Conservation (phyloP, 35 echinoderm and acorn worm genomes). For the Ophiothrix spiculata region DNA sequence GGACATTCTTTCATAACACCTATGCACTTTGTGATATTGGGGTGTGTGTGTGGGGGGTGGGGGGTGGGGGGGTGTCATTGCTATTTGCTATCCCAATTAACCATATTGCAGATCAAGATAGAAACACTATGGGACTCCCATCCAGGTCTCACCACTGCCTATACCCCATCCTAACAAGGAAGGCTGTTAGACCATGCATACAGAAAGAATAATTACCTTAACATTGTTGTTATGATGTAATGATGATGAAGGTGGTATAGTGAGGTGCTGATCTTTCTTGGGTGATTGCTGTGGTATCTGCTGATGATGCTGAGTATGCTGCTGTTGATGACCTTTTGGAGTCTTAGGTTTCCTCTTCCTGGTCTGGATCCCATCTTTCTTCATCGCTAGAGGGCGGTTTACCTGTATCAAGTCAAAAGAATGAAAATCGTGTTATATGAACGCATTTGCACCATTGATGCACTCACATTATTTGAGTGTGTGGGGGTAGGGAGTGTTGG, state of each 20-base stretch:
- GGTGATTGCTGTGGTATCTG: background rate
- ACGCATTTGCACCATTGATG: too few relatives aligned
- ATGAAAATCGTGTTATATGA: background rate
- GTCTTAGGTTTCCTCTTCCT: slow-evolving; percentile 93
- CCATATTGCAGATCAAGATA: background rate
- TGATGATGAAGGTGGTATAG: slow-evolving; percentile 31
- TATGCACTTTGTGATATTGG: too few relatives aligned
- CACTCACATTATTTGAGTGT: too few relatives aligned
- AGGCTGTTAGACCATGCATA: background rate
- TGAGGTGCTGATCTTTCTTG: background rate
- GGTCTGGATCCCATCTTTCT: slow-evolving; percentile 97
- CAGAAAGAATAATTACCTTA: background rate
- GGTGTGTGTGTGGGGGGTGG: too few relatives aligned
- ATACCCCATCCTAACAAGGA: background rate
- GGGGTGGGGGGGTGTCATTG: background rate
- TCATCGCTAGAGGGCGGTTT: slow-evolving; percentile 98
- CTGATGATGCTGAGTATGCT: slow-evolving; percentile 26
- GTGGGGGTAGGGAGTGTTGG: too few relatives aligned
- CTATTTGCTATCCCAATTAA: background rate
- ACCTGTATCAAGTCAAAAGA: slow-evolving; percentile 62
- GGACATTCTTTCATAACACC: too few relatives aligned
- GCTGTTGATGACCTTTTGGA: slow-evolving; percentile 46
- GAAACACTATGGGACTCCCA: background rate
- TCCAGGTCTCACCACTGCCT: background rate
- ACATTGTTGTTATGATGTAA: slow-evolving; percentile 24